Evolutionary conservation across 2,797 vertebrate genomes (phyloP), one percentile per base, ranked within the genome.

Genomic region (Betta splendens): DNA sequence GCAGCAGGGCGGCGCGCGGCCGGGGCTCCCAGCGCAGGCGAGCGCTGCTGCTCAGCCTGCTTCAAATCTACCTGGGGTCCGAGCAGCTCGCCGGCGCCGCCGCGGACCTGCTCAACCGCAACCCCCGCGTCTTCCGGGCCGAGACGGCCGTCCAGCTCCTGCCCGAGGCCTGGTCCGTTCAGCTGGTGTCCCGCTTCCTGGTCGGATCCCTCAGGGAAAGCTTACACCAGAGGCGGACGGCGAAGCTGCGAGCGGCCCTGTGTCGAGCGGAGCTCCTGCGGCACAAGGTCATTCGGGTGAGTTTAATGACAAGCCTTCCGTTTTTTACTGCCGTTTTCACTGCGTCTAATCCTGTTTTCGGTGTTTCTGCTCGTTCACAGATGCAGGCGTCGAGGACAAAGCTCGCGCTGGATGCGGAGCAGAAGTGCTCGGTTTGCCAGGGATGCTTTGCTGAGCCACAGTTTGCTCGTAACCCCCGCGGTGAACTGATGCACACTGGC

Each of bases 111-210:
- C 84, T 92, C 29, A 84, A 89, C 45, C 69, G 58, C 40, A 87
- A 89, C 42, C 25, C 76, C 3, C 36, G 5, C 2, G 46, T 54
- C 39, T 89, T 91, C 20, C 53, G 77, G 21, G 61, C 64, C 2
- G 72, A 74, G 26, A 62, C 29, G 13, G 87, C 87, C 22, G 32
- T 91, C 26, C 82, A 64, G 45, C 65, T 85, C 7, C 80, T 92
- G 56, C 91, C 89, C 2, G 84, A 67, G 3, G 77, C 81, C 52
- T 92, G 89, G 89, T 91, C 90, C 7, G 43, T 92, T 28, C 81
- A 86, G 45, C 73, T 90, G 39, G 65, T 90, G 40, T 69, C 73
- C 21, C 65, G 52, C 36, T 92, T 88, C 65, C 66, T 92, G 35
- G 39, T 81, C 1, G 64, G 76, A 22, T 86, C 84, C 2, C 58